phyloP scores from a whole-genome alignment of 2,797 vertebrate species.

The Tolypeutes matacus region DNA sequence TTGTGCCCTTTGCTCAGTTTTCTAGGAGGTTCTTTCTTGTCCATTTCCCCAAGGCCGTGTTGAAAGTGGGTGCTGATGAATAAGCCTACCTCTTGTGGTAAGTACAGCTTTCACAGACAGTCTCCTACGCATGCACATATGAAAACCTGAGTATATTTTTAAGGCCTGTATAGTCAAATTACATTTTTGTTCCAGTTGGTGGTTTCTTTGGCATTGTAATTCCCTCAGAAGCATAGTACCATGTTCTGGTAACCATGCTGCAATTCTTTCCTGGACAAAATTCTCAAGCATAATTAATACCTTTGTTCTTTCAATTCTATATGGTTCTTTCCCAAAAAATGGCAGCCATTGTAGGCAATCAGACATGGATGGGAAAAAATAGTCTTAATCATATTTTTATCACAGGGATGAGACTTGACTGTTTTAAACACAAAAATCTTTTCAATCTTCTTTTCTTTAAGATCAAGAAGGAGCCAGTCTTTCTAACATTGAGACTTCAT shows the following conservation, averaged over 20 bases:
- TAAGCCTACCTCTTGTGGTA: not conserved
- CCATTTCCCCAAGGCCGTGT: not conserved
- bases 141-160: not conserved
- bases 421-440: not conserved
- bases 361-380: not conserved
- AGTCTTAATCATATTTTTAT: not conserved
- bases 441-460: not conserved
- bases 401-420: not conserved
- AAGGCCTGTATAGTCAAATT: not conserved
- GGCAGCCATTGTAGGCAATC: not conserved
- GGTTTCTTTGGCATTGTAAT: not conserved
- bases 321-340: not conserved
- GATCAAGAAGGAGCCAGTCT: not conserved
- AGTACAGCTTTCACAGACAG: not conserved
- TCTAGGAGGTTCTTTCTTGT: not conserved
- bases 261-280: not conserved
- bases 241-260: not conserved
- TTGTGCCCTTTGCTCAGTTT: not conserved
- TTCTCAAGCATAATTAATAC: conserved; percentile 5
- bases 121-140: not conserved
- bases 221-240: not conserved
- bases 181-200: not conserved
- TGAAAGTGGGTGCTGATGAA: not conserved
- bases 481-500: not conserved
- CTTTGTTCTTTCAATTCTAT: not conserved